phyloP scores from a whole-genome alignment of 1,140 invertebrate species.

The Argopecten irradians region DNA sequence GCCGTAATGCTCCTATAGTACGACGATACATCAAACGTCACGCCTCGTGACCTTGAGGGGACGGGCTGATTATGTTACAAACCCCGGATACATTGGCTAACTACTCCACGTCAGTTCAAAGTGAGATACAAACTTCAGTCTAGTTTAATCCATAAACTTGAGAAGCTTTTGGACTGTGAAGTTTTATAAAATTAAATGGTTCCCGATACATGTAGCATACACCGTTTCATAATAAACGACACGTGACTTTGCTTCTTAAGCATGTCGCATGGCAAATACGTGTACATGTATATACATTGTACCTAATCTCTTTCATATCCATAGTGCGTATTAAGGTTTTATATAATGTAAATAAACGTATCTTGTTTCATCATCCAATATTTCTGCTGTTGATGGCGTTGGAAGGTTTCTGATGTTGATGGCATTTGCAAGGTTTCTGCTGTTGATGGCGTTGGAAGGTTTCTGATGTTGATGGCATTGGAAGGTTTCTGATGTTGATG shows the following conservation, averaged over 20 bases:
- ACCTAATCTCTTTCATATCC: not conserved
- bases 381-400: too few relatives aligned
- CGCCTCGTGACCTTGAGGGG: not conserved
- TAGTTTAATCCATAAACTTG: not conserved
- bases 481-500: too few relatives aligned
- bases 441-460: too few relatives aligned
- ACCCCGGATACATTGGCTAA: not conserved
- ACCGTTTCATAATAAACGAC: not conserved
- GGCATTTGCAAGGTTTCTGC: too few relatives aligned
- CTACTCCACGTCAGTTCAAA: not conserved
- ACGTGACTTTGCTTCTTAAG: not conserved
- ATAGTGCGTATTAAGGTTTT: not conserved
- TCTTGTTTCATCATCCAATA: too few relatives aligned
- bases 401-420: too few relatives aligned
- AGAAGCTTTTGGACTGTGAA: not conserved
- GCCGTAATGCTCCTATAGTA: not conserved
- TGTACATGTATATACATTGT: not conserved
- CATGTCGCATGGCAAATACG: too few relatives aligned
- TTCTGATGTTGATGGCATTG: too few relatives aligned
- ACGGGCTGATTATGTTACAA: not conserved
- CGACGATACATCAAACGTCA: not conserved
- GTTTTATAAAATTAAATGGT: not conserved
- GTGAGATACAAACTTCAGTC: not conserved
- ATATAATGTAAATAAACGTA: not conserved
- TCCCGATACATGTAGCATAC: not conserved